Evolutionary conservation across 1,140 invertebrate genomes (phyloP).

Genomic region (Teleogryllus occipitalis): DNA sequence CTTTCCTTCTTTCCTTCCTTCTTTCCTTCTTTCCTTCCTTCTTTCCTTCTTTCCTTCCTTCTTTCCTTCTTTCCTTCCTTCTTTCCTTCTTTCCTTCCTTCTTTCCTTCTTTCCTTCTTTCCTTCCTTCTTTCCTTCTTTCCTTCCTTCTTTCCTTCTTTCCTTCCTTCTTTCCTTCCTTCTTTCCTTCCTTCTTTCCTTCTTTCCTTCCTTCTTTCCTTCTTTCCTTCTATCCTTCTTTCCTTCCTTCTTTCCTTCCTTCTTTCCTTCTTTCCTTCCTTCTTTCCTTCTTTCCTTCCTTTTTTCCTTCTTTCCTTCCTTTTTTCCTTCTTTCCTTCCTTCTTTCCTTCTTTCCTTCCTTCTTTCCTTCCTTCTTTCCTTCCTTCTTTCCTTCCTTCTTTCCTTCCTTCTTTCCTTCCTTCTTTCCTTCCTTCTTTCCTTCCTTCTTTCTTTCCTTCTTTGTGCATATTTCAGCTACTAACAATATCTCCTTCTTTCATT

Average conservation of each 20-base stretch:
- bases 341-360: slow-evolving; percentile 9
- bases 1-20: slow-evolving; percentile 14
- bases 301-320: slow-evolving; percentile 15
- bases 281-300: slow-evolving; percentile 14
- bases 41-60: slow-evolving; percentile 13
- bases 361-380: slow-evolving; percentile 15
- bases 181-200: slow-evolving; percentile 11
- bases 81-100: slow-evolving; percentile 12
- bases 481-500: slow-evolving; percentile 14
- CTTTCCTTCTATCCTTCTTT: slow-evolving; percentile 11
- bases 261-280: slow-evolving; percentile 15
- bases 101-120: slow-evolving; percentile 14
- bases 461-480: slow-evolving; percentile 9
- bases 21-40: slow-evolving; percentile 15
- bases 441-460: slow-evolving; percentile 14
- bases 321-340: slow-evolving; percentile 2
- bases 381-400: slow-evolving; percentile 15
- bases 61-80: slow-evolving; percentile 15
- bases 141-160: slow-evolving; percentile 15
- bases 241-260: slow-evolving; percentile 15
- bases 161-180: slow-evolving; percentile 15
- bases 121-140: slow-evolving; percentile 13
- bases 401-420: slow-evolving; percentile 15
- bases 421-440: slow-evolving; percentile 15
- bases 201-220: slow-evolving; percentile 14